Evolutionary conservation across 2,888 invertebrate genomes (phyloP), one percentile per base, ranked within the genome.

Genomic region (Chydorus sphaericus): DNA sequence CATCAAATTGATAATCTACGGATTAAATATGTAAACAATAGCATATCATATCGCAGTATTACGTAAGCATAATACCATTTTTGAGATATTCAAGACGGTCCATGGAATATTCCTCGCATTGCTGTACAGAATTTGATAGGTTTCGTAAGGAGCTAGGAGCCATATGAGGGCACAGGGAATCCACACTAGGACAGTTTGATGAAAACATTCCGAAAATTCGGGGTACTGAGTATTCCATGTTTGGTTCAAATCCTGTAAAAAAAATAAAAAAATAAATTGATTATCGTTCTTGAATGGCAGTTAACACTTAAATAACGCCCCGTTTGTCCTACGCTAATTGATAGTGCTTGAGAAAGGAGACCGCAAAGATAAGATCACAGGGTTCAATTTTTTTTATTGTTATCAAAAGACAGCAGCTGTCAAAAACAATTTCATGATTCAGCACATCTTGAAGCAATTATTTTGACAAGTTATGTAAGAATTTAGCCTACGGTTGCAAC

Each of bases 171-270:
- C 75, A 69, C 90, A 89, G 1, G 96, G 94, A 33, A 79, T 71
- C 93, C 94, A 97, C 52, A 90, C 76, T 29, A 96, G 71, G 1
- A 86, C 82, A 1, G 94, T 93, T 69, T 85, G 83, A 71, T 93
- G 85, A 70, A 96, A 93, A 71, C 96, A 97, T 67, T 77, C 77
- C 60, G 94, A 88, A 62, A 96, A 76, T 67, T 88, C 83, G 36
- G 92, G 96, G 69, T 82, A 77, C 7, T 78, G 74, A 18, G 92
- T 84, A 66, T 83, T 68, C 91, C 91, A 91, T 57, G 88, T 80
- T 63, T 81, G 66, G 62, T 79, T 76, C 61, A 71, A 67, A 72
- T 91, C 82, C 94, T 94, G 74, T 61, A 77, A 77, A 62, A 62
- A 63, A 63, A 61, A 63, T 60, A 59, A 56, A 59, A 30, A 36